Conservation (phyloP, 2,797 vertebrate genomes). For the Cuculus canorus region DNA sequence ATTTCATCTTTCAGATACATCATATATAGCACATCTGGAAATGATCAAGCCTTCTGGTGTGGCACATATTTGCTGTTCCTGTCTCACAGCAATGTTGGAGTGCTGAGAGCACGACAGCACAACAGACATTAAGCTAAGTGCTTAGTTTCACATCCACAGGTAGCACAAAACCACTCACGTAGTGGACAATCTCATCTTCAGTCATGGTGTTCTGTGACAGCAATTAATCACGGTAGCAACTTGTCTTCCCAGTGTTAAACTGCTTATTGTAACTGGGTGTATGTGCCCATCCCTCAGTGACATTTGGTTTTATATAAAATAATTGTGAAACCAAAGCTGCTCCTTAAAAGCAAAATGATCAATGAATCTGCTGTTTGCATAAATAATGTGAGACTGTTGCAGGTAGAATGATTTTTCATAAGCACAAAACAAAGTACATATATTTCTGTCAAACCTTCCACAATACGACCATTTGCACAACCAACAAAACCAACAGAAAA, state of each 20-base stretch:
- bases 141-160: neutral
- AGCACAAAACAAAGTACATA: neutral
- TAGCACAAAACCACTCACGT: neutral
- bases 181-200: neutral
- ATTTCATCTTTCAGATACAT: constrained; percentile 39
- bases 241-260: neutral
- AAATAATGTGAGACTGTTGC: neutral
- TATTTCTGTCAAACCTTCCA: neutral
- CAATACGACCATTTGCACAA: neutral
- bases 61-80: constrained; percentile 23
- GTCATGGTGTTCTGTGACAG: neutral
- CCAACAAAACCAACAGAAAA: neutral
- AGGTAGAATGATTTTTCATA: neutral
- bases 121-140: neutral
- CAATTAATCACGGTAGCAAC: neutral
- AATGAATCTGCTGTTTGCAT: neutral
- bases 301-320: neutral
- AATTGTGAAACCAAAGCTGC: neutral
- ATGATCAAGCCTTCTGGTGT: neutral
- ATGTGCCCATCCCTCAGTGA: neutral
- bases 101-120: neutral
- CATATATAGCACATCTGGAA: constrained; percentile 52
- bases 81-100: neutral
- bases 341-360: neutral
- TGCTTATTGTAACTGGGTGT: neutral